Evolutionary conservation across 2,888 invertebrate genomes (phyloP), one percentile per base, ranked within the genome.

Genomic region (Pyrgus malvae): DNA sequence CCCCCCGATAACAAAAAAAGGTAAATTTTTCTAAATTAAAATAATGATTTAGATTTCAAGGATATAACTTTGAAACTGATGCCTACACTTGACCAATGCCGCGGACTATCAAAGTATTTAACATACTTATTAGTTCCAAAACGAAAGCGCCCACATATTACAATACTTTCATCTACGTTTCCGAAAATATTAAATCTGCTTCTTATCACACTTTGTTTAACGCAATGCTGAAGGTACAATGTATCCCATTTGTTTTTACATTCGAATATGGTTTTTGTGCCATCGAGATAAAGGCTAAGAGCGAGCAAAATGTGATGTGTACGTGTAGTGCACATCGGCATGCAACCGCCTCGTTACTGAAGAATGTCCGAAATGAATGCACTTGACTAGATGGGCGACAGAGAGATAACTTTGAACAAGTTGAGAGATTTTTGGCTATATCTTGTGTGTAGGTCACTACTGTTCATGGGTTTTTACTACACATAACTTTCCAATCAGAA

Each of bases 291-390:
- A 67, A 68, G 62, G 49, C 58, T 44, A 51, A 61, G 58, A 60
- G 60, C 61, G 55, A 57, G 59, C 56, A 61, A 62, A 62, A 61
- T 63, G 55, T 44, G 46, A 46, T 16, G 14, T 46, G 54, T 54
- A 54, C 53, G 53, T 58, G 63, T 56, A 48, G 48, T 58, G 46
- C 48, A 55, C 53, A 16, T 56, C 46, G 73, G 72, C 65, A 77
- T 70, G 64, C 71, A 56, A 60, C 53, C 55, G 63, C 56, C 74
- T 83, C 71, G 70, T 84, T 83, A 80, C 69, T 60, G 61, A 72
- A 72, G 83, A 79, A 87, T 83, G 74, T 73, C 68, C 68, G 67
- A 76, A 82, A 83, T 53, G 38, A 53, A 31, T 7, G 31, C 8
- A n/a, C 4, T 8, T 35, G 21, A 45, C n/a, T 35, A 29, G 6